Base-by-base conservation (phyloP, 2,113 vertebrate genomes). In the Micronycteris hirsuta region DNA sequence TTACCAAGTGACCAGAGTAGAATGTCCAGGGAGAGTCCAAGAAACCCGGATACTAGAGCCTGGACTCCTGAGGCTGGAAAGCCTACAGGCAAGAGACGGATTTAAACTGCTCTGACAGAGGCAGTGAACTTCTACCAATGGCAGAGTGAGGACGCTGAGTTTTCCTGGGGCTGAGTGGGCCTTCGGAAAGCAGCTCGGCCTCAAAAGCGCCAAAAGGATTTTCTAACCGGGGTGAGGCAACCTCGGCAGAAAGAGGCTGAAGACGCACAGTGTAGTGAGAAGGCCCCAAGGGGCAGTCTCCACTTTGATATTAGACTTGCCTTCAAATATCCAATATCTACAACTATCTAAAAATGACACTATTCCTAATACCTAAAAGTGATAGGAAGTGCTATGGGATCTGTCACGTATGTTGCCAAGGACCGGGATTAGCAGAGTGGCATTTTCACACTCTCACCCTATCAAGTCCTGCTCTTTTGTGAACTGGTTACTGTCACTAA, bases 241-340 rank as follows among this genome's bases (percentile, higher is more conserved):
- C 33, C 38, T 56, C 65, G 7, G 43, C 49, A 47, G 67, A 61
- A 54, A 54, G 71, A 93, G 33, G n/a, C 63, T 31, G 16, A 68
- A 41, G 54, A n/a, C 1, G 31, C 4, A 1, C 7, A 14, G 3
- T 28, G 28, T 6, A 9, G 28, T 38, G 36, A 7, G 41, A 28
- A 74, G 24, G 73, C n/a, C 28, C 15, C 5, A 6, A 61, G 36
- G 26, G 24, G 22, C 36, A 24, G 61, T 43, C 28, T 28, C 38
- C 47, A n/a, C 11, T 41, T 49, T 33, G 24, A 58, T 20, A 70
- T 20, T 80, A 43, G 24, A 20, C 63, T 58, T n/a, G 85, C 43
- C n/a, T 36, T 88, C 67, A 73, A 26, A 65, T 54, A 63, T 38
- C 56, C 61, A 41, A 36, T 13, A 19, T 61, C 2, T 41, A 71